Base-by-base conservation (phyloP, 1,140 invertebrate species). In the Drosophila biarmipes region DNA sequence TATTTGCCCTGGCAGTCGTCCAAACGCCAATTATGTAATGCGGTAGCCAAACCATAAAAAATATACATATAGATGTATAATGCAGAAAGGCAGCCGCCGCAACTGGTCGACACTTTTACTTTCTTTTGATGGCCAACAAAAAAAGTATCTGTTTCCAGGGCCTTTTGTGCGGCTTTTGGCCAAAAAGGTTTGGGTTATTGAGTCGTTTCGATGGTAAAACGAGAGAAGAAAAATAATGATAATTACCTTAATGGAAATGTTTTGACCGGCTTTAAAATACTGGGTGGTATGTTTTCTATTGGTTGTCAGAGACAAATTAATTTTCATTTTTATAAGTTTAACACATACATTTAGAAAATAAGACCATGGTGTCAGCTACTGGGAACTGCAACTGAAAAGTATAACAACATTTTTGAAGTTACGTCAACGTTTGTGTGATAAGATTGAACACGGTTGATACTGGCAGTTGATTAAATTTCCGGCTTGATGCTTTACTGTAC, bases 1-100 rank as follows among this genome's bases (percentile, higher is more conserved):
- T 87, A 82, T 78, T 89, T 79, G 63, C 46, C 37, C 49, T 75
- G 82, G 78, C 84, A 72, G 42, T 31, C 55, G 52, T 48, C 73
- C 69, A 81, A 73, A 40, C 53, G 74, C 49, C 78, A 86, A 86
- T 86, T 86, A 86, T 86, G 84, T 86, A 86, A 86, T 75, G 51
- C 43, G 37, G 53, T 66, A 58, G 68, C 40, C 54, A 61, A 52
- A 63, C 37, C 54, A 78, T 73, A 56, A 86, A 80, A 77, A 67
- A 75, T 37, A 42, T 34, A 53, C 10, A 59, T 52, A 49, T 35
- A 74, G 40, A 55, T 52, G 38, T 49, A 74, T 74, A 66, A 64
- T 48, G 64, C 56, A 43, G 59, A 38, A 55, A 62, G 59, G 12
- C 72, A 64, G 42, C 54, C 69, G 52, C 55, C 56, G 29, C 45